These are phyloP conservation scores for Halictus quadricinctus DNA, from an alignment of 2,888 invertebrate species.

Conservation along the genomic window DNA sequence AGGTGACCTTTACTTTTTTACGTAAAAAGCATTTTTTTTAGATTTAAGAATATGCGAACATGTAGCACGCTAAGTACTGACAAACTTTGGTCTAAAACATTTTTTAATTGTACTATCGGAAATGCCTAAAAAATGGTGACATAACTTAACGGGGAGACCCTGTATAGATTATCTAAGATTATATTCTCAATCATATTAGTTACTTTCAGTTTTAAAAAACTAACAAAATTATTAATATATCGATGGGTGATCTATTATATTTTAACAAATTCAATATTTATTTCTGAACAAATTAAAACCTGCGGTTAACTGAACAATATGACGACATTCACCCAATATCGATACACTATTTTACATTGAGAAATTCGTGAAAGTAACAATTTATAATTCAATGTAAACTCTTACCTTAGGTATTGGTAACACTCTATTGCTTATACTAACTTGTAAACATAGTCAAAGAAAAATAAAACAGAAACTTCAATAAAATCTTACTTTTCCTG, in stretches of 20 bases:
- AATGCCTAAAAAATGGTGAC: too few species aligned
- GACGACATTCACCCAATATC: neutral
- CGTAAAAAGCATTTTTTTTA: too few species aligned
- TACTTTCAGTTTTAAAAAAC: neutral
- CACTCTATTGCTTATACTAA: neutral
- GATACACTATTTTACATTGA: neutral
- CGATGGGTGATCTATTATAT: neutral
- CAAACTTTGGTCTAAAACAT: too few species aligned
- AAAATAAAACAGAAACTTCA: neutral
- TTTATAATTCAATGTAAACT: neutral
- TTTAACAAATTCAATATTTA: neutral
- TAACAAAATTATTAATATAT: neutral
- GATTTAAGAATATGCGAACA: too few species aligned
- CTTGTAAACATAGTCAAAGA: neutral
- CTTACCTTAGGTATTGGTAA: neutral
- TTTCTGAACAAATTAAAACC: neutral
- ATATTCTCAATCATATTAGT: too few species aligned
- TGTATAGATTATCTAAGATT: too few species aligned
- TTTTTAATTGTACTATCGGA: too few species aligned
- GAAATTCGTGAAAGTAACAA: neutral
- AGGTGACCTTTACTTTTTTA: too few species aligned
- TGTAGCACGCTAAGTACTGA: too few species aligned
- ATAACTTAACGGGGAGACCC: too few species aligned
- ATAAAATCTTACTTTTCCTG: neutral
- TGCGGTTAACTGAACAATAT: neutral